Evolutionary conservation across 2,797 vertebrate species (phyloP).

Genomic region (Epinephelus malabaricus): DNA sequence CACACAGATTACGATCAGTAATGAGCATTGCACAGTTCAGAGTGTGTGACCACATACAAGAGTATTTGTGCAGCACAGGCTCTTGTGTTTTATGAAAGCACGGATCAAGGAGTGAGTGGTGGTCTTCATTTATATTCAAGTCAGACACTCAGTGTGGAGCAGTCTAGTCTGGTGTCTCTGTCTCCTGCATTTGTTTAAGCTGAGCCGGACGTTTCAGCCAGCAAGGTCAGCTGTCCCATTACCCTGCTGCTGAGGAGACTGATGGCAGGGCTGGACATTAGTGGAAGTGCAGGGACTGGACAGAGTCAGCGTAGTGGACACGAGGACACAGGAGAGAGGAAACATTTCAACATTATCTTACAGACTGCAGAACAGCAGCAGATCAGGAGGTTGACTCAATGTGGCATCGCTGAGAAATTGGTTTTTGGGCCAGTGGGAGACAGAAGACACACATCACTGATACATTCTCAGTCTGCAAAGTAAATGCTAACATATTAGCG

Average conservation of each 20-base stretch:
- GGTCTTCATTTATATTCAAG: conserved; percentile 39
- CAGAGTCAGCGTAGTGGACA: neutral
- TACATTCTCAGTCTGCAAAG: too few relatives aligned
- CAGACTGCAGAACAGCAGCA: neutral
- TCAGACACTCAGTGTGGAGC: conserved; percentile 30
- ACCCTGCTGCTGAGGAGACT: conserved; percentile 6
- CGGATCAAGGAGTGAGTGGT: neutral
- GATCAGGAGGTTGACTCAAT: neutral
- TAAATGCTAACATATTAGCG: too few relatives aligned
- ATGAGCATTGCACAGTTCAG: neutral
- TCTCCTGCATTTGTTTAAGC: conserved; percentile 27
- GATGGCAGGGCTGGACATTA: conserved; percentile 19
- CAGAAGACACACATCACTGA: too few relatives aligned
- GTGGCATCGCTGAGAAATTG: neutral
- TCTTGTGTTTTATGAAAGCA: neutral
- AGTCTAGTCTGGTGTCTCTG: neutral
- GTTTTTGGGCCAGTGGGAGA: neutral
- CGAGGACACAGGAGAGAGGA: neutral
- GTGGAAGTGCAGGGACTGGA: neutral
- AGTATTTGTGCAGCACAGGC: neutral
- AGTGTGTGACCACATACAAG: neutral
- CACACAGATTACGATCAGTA: conserved; percentile 48
- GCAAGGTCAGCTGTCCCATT: conserved; percentile 49
- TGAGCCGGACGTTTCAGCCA: conserved; percentile 11
- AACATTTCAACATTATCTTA: neutral